Conservation (phyloP, 2,888 invertebrate species). For the Himalopsyche kuldschensis region DNA sequence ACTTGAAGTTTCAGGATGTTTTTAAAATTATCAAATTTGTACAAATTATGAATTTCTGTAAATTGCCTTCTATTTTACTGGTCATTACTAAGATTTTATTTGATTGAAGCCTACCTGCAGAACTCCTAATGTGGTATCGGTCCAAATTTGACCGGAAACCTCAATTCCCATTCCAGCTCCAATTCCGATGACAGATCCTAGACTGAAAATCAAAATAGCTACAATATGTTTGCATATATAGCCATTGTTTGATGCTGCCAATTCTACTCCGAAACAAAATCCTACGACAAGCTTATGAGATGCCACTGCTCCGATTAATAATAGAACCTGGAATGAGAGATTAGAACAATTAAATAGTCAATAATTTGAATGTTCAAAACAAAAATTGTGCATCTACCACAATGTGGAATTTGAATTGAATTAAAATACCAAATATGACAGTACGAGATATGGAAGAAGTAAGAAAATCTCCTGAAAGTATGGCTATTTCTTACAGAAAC, state of each 20-base stretch:
- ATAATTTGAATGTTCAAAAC: background rate
- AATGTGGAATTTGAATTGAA: background rate
- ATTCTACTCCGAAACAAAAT: slow-evolving; percentile 78
- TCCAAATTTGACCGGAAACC: slow-evolving; percentile 53
- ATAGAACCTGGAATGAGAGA: slow-evolving; percentile 60
- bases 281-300: slow-evolving; percentile 82
- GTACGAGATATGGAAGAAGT: too few species aligned
- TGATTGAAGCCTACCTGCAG: slow-evolving; percentile 59
- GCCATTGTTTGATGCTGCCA: slow-evolving; percentile 58
- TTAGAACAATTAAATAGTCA: background rate
- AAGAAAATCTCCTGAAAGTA: too few species aligned
- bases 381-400: background rate
- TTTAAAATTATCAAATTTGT: too few species aligned
- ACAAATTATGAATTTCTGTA: too few species aligned
- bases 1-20: too few species aligned
- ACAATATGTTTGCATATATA: slow-evolving; percentile 57
- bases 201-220: slow-evolving; percentile 66
- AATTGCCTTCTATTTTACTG: too few species aligned
- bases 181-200: slow-evolving; percentile 70
- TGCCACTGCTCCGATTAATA: slow-evolving; percentile 69
- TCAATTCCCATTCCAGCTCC: slow-evolving; percentile 66
- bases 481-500: too few species aligned
- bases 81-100: too few species aligned
- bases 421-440: background rate
- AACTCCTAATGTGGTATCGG: slow-evolving; percentile 59